Conservation (phyloP, 2,797 vertebrate species). For the Simalia tracyae region DNA sequence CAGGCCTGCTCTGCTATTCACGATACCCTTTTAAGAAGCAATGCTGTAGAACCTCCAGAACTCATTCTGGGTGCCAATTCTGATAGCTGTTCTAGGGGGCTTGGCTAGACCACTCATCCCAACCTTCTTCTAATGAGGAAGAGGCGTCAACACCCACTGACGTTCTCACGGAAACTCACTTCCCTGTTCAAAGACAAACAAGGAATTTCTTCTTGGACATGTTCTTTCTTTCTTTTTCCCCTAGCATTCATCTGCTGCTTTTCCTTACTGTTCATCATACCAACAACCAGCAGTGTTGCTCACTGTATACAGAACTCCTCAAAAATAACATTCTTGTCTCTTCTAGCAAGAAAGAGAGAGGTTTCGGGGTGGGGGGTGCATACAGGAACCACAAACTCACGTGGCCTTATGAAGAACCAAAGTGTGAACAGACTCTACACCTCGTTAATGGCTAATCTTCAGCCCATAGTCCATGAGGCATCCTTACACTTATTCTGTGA, state of each 20-base stretch:
- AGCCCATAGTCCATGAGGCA: neutral
- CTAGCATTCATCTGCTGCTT: neutral
- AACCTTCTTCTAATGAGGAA: too few relatives aligned
- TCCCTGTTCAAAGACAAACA: neutral
- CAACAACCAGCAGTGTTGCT: neutral
- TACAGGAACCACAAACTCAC: neutral
- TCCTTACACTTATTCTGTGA: neutral
- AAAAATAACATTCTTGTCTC: neutral
- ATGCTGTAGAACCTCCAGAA: neutral
- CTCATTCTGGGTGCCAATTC: neutral
- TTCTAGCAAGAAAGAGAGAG: neutral
- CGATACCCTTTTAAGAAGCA: neutral
- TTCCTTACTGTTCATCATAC: neutral
- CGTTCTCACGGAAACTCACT: neutral
- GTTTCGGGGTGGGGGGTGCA: neutral
- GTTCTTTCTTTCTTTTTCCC: neutral
- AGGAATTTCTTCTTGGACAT: neutral
- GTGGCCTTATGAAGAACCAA: neutral
- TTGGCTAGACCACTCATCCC: neutral
- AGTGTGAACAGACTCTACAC: neutral
- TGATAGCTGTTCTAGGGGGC: too few relatives aligned
- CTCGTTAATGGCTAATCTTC: neutral
- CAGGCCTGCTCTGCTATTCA: neutral
- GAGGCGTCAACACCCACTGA: too few relatives aligned
- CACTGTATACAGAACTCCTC: neutral